A percentile compares a stretch with the other conserved stretches of the same genome.
phyloP scores from a whole-genome alignment of 2,888 invertebrate genomes.

The Clepsis dumicolana region DNA sequence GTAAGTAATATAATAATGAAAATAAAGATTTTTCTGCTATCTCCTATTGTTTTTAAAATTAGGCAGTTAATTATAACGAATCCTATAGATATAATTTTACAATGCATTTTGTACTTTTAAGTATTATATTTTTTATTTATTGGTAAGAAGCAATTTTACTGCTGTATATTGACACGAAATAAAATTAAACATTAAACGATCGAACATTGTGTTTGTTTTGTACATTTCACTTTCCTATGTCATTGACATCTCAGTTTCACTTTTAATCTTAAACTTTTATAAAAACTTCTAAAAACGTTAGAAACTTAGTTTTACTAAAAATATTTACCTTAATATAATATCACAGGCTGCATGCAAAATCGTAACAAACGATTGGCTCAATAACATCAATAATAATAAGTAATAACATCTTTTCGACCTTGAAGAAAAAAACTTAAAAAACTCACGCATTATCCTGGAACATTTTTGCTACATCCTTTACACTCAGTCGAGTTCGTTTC shows the following conservation, averaged over 20 bases:
- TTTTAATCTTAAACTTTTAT: not conserved
- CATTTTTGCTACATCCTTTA: slow-evolving; percentile 7
- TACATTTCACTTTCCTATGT: not conserved
- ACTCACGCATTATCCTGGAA: slow-evolving; percentile 28
- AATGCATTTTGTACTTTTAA: not conserved
- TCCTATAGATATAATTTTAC: slow-evolving; percentile 18
- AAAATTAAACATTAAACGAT: slow-evolving; percentile 2
- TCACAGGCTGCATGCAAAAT: slow-evolving; percentile 41
- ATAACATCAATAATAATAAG: too few relatives aligned
- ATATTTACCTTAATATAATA: slow-evolving; percentile 14
- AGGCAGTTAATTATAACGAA: not conserved
- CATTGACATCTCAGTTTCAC: not conserved
- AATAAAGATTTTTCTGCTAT: slow-evolving; percentile 16
- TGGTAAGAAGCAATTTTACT: not conserved
- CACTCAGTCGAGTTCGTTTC: slow-evolving; percentile 28
- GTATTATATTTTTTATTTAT: slow-evolving; percentile 7
- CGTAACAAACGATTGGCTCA: not conserved
- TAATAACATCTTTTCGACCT: too few relatives aligned
- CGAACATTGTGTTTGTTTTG: not conserved
- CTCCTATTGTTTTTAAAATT: slow-evolving; percentile 16
- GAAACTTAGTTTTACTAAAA: not conserved
- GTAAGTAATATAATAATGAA: slow-evolving; percentile 15
- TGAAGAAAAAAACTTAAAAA: slow-evolving; percentile 2
- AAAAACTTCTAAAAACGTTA: not conserved
- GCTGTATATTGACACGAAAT: not conserved